Conservation (phyloP, 1,140 invertebrate genomes). For the Akabosia matsudoensis region DNA sequence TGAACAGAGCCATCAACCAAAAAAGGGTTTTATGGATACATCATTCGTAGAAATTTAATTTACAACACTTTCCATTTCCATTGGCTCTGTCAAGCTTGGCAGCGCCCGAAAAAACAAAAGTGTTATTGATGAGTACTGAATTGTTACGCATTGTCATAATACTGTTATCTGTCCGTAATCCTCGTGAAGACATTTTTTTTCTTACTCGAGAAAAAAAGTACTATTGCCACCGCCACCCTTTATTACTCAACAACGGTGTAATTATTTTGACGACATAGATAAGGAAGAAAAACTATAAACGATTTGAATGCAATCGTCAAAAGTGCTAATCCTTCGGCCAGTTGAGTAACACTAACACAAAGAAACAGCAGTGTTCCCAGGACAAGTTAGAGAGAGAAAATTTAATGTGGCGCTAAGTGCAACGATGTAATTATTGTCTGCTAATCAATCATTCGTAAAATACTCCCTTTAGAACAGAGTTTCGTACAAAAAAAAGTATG, state of each 20-base stretch:
- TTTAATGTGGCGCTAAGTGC: background rate
- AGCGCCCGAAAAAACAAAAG: no score
- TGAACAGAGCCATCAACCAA: background rate
- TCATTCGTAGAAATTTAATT: background rate
- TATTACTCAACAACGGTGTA: background rate
- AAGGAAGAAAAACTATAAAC: no score
- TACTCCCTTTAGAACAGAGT: background rate
- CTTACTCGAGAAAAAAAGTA: no score
- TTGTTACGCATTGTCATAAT: no score
- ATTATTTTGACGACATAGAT: no score
- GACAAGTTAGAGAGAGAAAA: no score
- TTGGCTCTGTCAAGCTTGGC: background rate
- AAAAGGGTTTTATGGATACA: background rate
- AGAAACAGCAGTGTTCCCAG: background rate
- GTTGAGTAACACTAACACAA: background rate
- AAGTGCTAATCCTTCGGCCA: background rate
- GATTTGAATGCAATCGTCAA: background rate
- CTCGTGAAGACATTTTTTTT: no score
- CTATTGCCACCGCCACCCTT: background rate
- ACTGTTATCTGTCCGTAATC: no score
- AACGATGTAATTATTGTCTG: constrained; percentile 11
- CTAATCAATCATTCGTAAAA: constrained; percentile 18
- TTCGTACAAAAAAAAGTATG: background rate
- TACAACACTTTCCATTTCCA: constrained; percentile 11
- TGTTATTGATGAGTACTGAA: background rate